Percentiles rank a stretch among this genome's conserved stretches.
Conservation (phyloP, 2,888 invertebrate genomes). For the Drosophila yooni region DNA sequence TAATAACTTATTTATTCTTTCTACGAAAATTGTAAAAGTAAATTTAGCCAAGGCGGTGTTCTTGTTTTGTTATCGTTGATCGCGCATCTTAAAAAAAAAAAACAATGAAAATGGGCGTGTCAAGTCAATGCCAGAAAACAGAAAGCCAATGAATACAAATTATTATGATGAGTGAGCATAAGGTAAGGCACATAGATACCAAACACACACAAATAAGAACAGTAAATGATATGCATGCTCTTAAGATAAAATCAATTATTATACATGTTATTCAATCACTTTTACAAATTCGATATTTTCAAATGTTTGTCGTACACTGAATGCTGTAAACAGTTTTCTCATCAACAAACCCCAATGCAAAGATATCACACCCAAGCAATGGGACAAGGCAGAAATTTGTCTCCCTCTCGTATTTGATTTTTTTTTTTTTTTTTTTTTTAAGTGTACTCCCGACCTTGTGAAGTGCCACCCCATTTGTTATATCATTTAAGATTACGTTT, state of each 20-base stretch:
- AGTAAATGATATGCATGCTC: slow-evolving; percentile 61
- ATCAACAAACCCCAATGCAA: slow-evolving; percentile 51
- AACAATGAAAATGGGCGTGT: slow-evolving; percentile 57
- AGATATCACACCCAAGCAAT: slow-evolving; percentile 16
- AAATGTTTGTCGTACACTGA: slow-evolving; percentile 59
- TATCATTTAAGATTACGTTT: slow-evolving; percentile 40
- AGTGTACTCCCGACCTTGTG: slow-evolving; percentile 39
- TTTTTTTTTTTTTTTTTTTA: slow-evolving; percentile 20
- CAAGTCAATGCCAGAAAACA: slow-evolving; percentile 72
- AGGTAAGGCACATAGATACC: slow-evolving; percentile 82
- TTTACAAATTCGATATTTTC: slow-evolving; percentile 55
- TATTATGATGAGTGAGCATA: slow-evolving; percentile 84
- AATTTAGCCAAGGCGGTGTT: slow-evolving; percentile 62
- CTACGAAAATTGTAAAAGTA: slow-evolving; percentile 40
- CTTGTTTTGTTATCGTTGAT: slow-evolving; percentile 64
- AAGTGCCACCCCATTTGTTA: slow-evolving; percentile 44
- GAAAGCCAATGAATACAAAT: slow-evolving; percentile 77
- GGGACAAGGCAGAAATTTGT: slow-evolving; percentile 37
- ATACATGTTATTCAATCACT: slow-evolving; percentile 53
- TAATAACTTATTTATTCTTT: slow-evolving; percentile 53
- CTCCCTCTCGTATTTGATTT: slow-evolving; percentile 10
- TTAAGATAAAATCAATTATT: slow-evolving; percentile 53
- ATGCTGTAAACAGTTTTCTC: slow-evolving; percentile 63
- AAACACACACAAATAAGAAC: slow-evolving; percentile 49
- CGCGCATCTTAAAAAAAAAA: slow-evolving; percentile 45